Percentiles rank a stretch among this genome's conserved stretches.
Conservation (phyloP, 2,113 vertebrate species). For the Panthera tigris region DNA sequence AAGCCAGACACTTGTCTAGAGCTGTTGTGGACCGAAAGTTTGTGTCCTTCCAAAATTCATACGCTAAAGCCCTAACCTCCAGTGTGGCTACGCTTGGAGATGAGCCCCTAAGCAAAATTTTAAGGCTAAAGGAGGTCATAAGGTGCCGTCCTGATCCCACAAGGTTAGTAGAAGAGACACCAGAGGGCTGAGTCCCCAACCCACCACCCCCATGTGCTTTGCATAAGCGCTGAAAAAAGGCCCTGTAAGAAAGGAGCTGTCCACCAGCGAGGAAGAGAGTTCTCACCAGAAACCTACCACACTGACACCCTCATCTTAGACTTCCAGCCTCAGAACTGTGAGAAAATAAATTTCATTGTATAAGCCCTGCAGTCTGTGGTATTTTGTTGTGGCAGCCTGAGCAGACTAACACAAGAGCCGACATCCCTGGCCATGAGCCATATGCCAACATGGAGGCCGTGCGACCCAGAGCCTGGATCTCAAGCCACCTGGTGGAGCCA, state of each 20-base stretch:
- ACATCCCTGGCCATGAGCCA: background rate
- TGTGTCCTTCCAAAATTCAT: background rate
- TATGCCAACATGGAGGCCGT: background rate
- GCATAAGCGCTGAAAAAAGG: background rate
- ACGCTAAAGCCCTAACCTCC: background rate
- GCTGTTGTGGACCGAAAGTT: background rate
- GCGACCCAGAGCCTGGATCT: background rate
- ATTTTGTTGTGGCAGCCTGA: background rate
- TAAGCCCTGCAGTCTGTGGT: background rate
- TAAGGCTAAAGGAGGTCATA: background rate
- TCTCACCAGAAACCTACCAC: background rate
- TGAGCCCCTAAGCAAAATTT: background rate
- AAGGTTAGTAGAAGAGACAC: background rate
- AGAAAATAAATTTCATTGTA: background rate
- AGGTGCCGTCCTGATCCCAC: background rate
- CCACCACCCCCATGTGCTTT: background rate
- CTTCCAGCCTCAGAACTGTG: background rate
- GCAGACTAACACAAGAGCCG: background rate
- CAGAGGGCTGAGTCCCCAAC: background rate
- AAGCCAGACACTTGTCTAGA: background rate
- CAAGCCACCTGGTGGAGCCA: background rate
- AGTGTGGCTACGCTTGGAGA: background rate
- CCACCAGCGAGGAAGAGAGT: background rate
- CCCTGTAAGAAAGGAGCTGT: background rate
- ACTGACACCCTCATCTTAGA: background rate